Conservation (phyloP, 2,113 vertebrate species). For the Indicator maculatus region DNA sequence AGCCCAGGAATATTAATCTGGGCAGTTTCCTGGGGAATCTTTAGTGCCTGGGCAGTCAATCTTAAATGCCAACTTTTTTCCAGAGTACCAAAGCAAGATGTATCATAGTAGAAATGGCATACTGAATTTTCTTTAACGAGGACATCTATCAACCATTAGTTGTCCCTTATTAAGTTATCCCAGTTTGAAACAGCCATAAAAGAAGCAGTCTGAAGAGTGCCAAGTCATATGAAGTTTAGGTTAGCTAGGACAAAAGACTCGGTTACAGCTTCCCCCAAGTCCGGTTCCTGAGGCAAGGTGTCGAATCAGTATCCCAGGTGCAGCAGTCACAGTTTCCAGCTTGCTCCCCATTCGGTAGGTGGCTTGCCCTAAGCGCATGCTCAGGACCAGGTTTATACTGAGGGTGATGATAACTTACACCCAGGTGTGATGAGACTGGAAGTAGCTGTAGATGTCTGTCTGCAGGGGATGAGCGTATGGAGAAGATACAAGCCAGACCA, state of each 20-base stretch:
- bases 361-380: not conserved
- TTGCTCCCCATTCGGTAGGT: not conserved
- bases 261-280: not conserved
- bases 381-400: not conserved
- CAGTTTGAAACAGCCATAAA: slow-evolving; percentile 6
- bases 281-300: rapidly evolving
- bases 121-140: not conserved
- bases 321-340: not conserved
- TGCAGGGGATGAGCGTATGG: not conserved
- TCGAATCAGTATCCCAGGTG: not conserved
- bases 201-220: not conserved
- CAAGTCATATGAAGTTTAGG: not conserved
- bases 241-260: not conserved
- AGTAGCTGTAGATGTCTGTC: not conserved
- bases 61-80: not conserved
- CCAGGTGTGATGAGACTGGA: not conserved
- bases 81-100: not conserved
- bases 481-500: rapidly evolving
- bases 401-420: not conserved
- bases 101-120: not conserved
- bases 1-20: not conserved
- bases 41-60: not conserved
- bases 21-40: not conserved
- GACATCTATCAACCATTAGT: not conserved
- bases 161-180: slow-evolving; percentile 13